Percentiles rank a stretch among this genome's conserved stretches.
Evolutionary conservation across 2,888 invertebrate species (phyloP).

Genomic region (Nomada flava): DNA sequence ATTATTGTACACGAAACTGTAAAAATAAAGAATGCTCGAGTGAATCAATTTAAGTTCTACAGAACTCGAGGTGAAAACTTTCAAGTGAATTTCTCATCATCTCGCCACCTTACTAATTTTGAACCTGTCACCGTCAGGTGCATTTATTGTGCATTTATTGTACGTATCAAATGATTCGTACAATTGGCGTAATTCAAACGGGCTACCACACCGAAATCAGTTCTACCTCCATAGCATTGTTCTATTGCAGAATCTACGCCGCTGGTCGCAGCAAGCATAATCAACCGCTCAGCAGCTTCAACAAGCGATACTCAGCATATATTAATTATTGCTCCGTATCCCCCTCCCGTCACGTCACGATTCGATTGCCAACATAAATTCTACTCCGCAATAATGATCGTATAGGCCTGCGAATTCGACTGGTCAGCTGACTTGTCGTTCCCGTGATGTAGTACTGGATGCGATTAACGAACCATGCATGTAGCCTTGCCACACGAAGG

Average conservation of each 20-base stretch:
- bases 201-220: neutral
- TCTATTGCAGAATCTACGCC: constrained; percentile 10
- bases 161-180: constrained; percentile 3
- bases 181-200: neutral
- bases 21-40: too few species aligned
- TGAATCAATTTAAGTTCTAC: too few species aligned
- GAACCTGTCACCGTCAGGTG: too few species aligned
- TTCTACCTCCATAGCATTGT: constrained; percentile 25
- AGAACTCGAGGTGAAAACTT: too few species aligned
- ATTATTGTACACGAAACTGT: too few species aligned
- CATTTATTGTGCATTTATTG: too few species aligned
- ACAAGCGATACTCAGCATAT: constrained; percentile 76
- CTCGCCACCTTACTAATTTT: too few species aligned
- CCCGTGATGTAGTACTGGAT: constrained; percentile 14
- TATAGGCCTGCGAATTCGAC: constrained; percentile 55
- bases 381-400: constrained; percentile 67
- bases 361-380: constrained; percentile 76
- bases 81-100: too few species aligned
- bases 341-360: constrained; percentile 42
- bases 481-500: neutral
- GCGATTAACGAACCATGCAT: constrained; percentile 9
- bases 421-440: constrained; percentile 51
- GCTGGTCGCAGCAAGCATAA: constrained; percentile 54
- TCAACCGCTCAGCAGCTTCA: constrained; percentile 72
- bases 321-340: constrained; percentile 75